phyloP scores from a whole-genome alignment of 2,888 invertebrate species.

The Meliscaeva auricollis region DNA sequence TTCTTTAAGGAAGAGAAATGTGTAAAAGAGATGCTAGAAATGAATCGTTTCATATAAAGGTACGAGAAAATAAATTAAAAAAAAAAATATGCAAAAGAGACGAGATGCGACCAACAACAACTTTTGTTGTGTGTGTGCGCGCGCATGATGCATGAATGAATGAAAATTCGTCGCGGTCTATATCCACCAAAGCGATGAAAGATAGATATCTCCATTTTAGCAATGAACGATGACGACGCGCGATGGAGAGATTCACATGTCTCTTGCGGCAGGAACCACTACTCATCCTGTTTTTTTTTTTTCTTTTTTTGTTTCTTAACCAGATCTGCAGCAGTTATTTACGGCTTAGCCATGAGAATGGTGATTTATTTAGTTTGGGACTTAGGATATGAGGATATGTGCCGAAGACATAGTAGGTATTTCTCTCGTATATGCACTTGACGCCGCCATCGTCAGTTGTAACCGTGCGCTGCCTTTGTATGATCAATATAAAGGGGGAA shows the following conservation, averaged over 20 bases:
- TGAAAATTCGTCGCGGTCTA: constrained; percentile 70
- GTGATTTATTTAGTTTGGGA: constrained; percentile 66
- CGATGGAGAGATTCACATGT: constrained; percentile 61
- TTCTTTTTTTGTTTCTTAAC: constrained; percentile 2
- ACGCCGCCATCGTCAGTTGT: constrained; percentile 6
- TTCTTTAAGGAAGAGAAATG: constrained; percentile 55
- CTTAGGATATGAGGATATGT: constrained; percentile 48
- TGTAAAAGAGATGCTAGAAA: constrained; percentile 37
- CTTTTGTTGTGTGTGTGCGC: constrained; percentile 26
- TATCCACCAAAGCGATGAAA: constrained; percentile 65
- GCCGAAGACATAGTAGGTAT: constrained; percentile 56
- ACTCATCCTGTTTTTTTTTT: constrained; percentile 45
- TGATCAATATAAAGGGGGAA: neutral
- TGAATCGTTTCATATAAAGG: constrained; percentile 29
- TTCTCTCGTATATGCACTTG: constrained; percentile 46
- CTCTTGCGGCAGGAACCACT: constrained; percentile 50
- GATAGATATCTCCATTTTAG: constrained; percentile 74
- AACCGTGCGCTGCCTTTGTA: constrained; percentile 32
- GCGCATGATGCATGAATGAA: constrained; percentile 66
- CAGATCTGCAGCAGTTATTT: constrained; percentile 62
- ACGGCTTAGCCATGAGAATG: constrained; percentile 60
- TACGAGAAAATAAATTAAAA: neutral
- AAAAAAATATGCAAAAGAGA: constrained; percentile 52
- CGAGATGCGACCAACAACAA: neutral
- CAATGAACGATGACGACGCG: constrained; percentile 51